Conservation (phyloP, 2,797 vertebrate species). For the Sebastes reedi region DNA sequence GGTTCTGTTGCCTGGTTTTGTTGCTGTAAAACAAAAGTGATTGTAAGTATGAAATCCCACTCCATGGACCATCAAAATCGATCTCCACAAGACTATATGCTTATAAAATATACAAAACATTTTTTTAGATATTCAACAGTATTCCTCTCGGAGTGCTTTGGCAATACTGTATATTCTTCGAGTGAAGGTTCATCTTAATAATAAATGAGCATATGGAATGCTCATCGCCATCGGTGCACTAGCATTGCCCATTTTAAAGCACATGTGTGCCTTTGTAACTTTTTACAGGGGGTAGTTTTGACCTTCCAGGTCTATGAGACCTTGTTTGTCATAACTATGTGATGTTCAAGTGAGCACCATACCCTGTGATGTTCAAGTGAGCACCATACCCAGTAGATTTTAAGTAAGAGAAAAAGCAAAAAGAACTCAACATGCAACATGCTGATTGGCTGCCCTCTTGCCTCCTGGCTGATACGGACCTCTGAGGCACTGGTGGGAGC, state of each 20-base stretch:
- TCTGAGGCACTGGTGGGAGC: constrained; percentile 6
- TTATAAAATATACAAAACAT: neutral
- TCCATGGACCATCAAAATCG: neutral
- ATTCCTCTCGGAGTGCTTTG: neutral
- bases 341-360: neutral
- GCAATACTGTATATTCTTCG: neutral
- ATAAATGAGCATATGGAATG: constrained; percentile 5
- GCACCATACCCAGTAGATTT: neutral
- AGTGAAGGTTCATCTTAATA: neutral
- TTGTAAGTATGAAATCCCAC: neutral
- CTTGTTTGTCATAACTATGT: neutral
- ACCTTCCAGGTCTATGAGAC: neutral
- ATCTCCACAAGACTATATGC: neutral
- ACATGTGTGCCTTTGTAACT: neutral
- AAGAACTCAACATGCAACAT: constrained; percentile 7
- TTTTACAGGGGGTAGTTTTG: neutral
- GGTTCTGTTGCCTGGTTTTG: neutral
- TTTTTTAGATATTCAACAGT: neutral
- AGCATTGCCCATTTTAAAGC: neutral
- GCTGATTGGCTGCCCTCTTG: constrained; percentile 19
- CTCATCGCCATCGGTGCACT: neutral
- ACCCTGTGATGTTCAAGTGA: neutral
- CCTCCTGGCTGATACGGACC: neutral
- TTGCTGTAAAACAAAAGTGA: constrained; percentile 10
- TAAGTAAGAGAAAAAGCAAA: constrained; percentile 13